phyloP scores from a whole-genome alignment of 2,888 invertebrate species.

The Blera fallax region DNA sequence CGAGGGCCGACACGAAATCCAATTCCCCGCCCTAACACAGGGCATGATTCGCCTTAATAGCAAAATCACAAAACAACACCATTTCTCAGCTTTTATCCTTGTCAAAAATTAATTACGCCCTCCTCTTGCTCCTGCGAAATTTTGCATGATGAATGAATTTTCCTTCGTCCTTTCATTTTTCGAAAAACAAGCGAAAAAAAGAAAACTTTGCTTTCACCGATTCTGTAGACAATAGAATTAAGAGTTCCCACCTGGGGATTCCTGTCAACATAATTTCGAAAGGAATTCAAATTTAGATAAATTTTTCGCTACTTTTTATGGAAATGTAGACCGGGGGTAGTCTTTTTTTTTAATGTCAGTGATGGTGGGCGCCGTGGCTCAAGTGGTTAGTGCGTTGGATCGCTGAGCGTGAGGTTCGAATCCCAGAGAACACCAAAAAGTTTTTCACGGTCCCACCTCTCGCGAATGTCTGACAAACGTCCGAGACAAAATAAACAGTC shows the following conservation, averaged over 20 bases:
- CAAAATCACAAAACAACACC: neutral
- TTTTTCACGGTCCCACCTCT: too few species aligned
- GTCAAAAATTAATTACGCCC: conserved; percentile 54
- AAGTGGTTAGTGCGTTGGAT: too few species aligned
- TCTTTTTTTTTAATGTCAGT: too few species aligned
- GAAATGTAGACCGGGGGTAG: too few species aligned
- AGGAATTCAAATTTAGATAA: conserved; percentile 29
- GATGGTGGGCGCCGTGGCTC: too few species aligned
- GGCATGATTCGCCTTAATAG: neutral
- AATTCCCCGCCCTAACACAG: neutral
- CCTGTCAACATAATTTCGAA: conserved; percentile 17
- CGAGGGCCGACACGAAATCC: neutral
- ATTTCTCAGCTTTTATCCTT: conserved; percentile 24
- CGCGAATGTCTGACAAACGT: too few species aligned
- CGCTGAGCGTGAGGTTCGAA: too few species aligned
- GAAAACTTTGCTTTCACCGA: neutral
- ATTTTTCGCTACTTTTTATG: conserved; percentile 42
- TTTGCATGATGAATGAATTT: conserved; percentile 39
- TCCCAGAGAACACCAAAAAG: too few species aligned
- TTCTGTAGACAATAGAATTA: conserved; percentile 14
- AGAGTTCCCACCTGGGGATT: conserved; percentile 31
- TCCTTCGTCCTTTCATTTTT: conserved; percentile 16
- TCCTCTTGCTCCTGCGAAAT: neutral
- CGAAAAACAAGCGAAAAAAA: too few species aligned
- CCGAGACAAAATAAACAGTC: too few species aligned